These are phyloP conservation scores for Iguana delicatissima DNA, from an alignment of 2,797 vertebrate genomes.

Conservation along the genomic window DNA sequence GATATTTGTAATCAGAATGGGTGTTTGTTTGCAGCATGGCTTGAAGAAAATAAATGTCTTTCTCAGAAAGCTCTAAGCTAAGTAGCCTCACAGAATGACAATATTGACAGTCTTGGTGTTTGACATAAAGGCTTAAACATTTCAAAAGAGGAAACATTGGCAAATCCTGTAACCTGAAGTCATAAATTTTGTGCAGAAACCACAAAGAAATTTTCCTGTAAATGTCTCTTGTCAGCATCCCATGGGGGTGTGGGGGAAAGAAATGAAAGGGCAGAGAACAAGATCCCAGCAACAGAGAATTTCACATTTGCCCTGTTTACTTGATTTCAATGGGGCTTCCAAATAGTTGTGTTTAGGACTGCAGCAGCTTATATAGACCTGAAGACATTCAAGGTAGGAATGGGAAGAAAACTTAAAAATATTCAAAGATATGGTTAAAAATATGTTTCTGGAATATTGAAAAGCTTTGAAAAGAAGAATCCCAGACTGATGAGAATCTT, in stretches of 20 bases:
- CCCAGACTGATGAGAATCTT: too few relatives aligned
- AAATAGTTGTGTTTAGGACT: too few relatives aligned
- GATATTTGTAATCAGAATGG: not conserved
- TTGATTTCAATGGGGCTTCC: too few relatives aligned
- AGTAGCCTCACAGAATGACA: rapidly evolving
- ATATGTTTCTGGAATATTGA: too few relatives aligned
- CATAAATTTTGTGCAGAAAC: not conserved
- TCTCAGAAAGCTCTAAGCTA: not conserved
- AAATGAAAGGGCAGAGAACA: not conserved
- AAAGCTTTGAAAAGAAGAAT: too few relatives aligned
- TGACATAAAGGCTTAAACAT: not conserved
- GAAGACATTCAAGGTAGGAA: too few relatives aligned
- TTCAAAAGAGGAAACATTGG: constrained; percentile 12
- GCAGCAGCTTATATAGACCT: too few relatives aligned
- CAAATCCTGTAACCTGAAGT: not conserved
- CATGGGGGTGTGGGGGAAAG: too few relatives aligned
- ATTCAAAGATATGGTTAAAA: too few relatives aligned
- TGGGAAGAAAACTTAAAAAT: too few relatives aligned
- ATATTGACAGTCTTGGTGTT: not conserved
- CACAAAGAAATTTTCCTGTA: not conserved
- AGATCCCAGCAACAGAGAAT: not conserved
- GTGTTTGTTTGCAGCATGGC: not conserved
- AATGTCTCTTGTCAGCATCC: not conserved
- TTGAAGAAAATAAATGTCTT: not conserved
- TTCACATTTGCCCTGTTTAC: too few relatives aligned